These are phyloP conservation scores for Nesometra sesokonis DNA, from an alignment of 35 echinoderm and acorn worm genomes.

Conservation along the genomic window DNA sequence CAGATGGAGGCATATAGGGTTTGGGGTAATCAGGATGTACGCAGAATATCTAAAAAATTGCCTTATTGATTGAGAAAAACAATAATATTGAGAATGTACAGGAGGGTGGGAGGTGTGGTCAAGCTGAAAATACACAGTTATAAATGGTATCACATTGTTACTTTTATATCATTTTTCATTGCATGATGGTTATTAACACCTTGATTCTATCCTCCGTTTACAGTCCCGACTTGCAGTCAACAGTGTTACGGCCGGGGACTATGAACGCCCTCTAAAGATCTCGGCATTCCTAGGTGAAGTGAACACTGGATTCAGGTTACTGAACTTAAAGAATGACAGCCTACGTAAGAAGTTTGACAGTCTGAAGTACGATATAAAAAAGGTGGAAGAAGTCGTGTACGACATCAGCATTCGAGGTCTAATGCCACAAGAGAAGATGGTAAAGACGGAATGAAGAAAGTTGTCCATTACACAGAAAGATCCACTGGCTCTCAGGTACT, in stretches of 20 bases:
- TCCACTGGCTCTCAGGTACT: too few species aligned
- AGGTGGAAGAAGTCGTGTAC: constrained; percentile 96
- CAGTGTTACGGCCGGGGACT: constrained; percentile 95
- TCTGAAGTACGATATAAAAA: constrained; percentile 98
- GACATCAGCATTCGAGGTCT: constrained; percentile 87
- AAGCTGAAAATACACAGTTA: too few species aligned
- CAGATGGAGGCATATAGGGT: too few species aligned
- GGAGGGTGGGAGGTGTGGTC: too few species aligned
- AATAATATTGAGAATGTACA: too few species aligned
- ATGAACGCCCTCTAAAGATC: constrained; percentile 58
- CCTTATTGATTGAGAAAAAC: too few species aligned
- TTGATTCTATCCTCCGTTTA: constrained; percentile 3
- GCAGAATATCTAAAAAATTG: too few species aligned
- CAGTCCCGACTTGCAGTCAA: constrained; percentile 91
- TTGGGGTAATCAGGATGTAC: too few species aligned
- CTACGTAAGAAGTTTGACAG: constrained; percentile 85
- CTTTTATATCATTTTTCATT: too few species aligned
- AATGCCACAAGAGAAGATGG: constrained; percentile 11
- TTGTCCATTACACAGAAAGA: too few species aligned
- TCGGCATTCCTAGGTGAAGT: constrained; percentile 76
- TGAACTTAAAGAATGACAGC: constrained; percentile 93
- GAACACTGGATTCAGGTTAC: constrained; percentile 87
- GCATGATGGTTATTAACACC: background rate
- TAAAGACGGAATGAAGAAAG: background rate
- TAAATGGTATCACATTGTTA: too few species aligned